phyloP scores from a whole-genome alignment of 2,113 vertebrate species.

The Spilogale gracilis region DNA sequence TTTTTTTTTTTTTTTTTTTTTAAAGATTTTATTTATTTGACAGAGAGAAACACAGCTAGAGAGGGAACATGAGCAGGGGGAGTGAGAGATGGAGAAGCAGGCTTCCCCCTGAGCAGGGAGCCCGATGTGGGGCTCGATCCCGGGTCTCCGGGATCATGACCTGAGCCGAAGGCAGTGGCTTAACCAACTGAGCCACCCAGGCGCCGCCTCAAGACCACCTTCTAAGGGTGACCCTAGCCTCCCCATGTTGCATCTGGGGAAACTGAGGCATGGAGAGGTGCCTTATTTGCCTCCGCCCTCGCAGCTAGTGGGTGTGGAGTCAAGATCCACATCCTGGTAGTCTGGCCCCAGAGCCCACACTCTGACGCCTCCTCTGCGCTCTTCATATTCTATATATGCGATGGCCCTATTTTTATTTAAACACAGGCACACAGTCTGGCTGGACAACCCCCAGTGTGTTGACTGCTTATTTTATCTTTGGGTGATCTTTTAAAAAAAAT shows the following conservation, averaged over 20 bases:
- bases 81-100: too few relatives aligned
- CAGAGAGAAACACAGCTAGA: too few relatives aligned
- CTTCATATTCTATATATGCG: neutral
- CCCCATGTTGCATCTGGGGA: neutral
- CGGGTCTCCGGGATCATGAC: too few relatives aligned
- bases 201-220: neutral
- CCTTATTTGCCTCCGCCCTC: neutral
- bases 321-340: neutral
- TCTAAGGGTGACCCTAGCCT: neutral
- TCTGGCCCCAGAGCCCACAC: neutral
- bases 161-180: too few relatives aligned
- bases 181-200: too few relatives aligned
- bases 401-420: neutral
- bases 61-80: too few relatives aligned
- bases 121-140: too few relatives aligned
- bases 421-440: neutral
- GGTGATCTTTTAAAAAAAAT: neutral
- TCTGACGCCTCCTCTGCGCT: neutral
- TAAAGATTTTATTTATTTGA: too few relatives aligned
- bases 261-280: neutral
- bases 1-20: too few relatives aligned
- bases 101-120: too few relatives aligned
- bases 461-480: constrained; percentile 17
- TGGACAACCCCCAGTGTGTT: neutral
- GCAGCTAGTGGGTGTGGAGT: neutral